A percentile compares a stretch with the other conserved stretches of the same genome.
phyloP scores from a whole-genome alignment of 1,140 invertebrate species.

The Helicoverpa zea region DNA sequence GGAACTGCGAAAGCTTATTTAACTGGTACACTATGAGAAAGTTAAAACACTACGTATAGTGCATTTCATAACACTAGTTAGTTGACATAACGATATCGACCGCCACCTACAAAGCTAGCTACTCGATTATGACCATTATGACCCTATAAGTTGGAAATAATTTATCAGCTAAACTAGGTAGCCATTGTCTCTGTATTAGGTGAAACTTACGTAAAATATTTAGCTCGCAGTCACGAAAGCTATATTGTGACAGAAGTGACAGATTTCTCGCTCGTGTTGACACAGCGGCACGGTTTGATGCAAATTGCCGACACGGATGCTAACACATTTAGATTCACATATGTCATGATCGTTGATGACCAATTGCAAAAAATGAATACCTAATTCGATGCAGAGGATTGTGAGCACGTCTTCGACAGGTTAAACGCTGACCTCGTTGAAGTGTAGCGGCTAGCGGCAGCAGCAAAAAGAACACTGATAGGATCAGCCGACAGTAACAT shows the following conservation, averaged over 20 bases:
- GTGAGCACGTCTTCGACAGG: background rate
- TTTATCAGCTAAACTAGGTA: slow-evolving; percentile 55
- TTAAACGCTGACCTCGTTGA: slow-evolving; percentile 15
- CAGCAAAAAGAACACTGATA: slow-evolving; percentile 1
- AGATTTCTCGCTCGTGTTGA: slow-evolving; percentile 47
- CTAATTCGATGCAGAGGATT: slow-evolving; percentile 1
- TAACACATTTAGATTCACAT: slow-evolving; percentile 2
- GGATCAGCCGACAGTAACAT: slow-evolving; percentile 16
- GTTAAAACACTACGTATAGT: slow-evolving; percentile 39
- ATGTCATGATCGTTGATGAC: background rate
- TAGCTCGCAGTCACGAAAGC: slow-evolving; percentile 44
- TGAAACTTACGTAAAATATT: slow-evolving; percentile 43
- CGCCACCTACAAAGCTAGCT: slow-evolving; percentile 50
- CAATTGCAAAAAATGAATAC: background rate
- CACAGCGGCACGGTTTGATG: slow-evolving; percentile 30
- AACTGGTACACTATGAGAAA: slow-evolving; percentile 44
- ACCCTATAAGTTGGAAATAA: slow-evolving; percentile 71
- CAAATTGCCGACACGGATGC: slow-evolving; percentile 24
- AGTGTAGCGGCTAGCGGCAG: slow-evolving; percentile 20
- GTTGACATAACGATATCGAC: slow-evolving; percentile 45
- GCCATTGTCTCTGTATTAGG: slow-evolving; percentile 56
- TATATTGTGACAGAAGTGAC: slow-evolving; percentile 50
- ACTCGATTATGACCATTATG: slow-evolving; percentile 52
- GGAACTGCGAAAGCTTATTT: slow-evolving; percentile 40
- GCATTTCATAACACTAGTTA: slow-evolving; percentile 48